Base-by-base conservation (phyloP, 2,113 vertebrate genomes). In the Psammodynastes pulverulentus region DNA sequence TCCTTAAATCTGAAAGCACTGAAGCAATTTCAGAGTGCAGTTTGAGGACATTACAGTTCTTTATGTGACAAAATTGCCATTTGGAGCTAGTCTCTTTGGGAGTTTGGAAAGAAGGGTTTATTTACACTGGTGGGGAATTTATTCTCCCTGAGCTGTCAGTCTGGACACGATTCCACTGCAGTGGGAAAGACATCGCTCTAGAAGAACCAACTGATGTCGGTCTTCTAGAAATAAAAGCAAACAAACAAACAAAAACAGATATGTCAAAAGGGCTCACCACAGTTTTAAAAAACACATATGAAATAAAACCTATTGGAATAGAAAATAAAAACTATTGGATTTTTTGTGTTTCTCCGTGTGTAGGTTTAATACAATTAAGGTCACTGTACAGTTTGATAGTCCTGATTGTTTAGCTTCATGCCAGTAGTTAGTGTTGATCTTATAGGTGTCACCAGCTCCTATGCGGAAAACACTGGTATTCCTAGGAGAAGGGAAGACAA, bases 1-100 rank as follows among this genome's bases (percentile, higher is more conserved):
- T 88, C 93, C 91, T 94, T 91, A 90, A 62, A 91, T 72, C 86
- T 91, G 95, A 92, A 91, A 91, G 84, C 95, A 94, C 94, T n/a
- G 2, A 29, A 51, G 12, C 89, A 62, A 89, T 72, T 21, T 94
- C 86, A 91, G 72, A 90, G 86, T 88, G 23, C 10, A 85, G 84
- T 54, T 91, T 53, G 51, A 88, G 93, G 95, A 93, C 88, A 88
- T 46, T 29, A 46, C 4, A 56, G 52, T 89, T 23, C 46, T 89
- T 89, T 62, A 62, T 46, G 45, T 26, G 88, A 46, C 88, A 62
- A 62, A 45, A 56, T 88, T 88, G 51, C 52, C 9, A 88, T 88
- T 56, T 88, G 54, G 72, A 89, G 46, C 24, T 26, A n/a, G 29
- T 56, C 49, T 39, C 51, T 53, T 34, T 43, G 4, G 52, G 2